Evolutionary conservation across 1,140 invertebrate species (phyloP), one percentile per base, ranked within the genome.

Genomic region (Caenorhabditis briggsae): DNA sequence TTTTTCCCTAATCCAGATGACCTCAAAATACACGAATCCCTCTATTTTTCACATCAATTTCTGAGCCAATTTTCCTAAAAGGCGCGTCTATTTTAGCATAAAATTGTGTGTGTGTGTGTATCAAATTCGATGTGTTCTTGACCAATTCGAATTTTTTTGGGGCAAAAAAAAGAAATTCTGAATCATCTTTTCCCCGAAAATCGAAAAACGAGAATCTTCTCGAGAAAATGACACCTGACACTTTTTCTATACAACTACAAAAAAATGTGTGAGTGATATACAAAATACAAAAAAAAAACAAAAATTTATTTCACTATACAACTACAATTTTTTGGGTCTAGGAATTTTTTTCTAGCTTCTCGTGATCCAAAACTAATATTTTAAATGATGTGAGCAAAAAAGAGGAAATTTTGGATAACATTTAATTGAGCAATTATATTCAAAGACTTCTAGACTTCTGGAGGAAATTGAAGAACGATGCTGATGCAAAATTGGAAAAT

Each of bases 1-100:
- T n/a, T 58, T n/a, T 58, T n/a, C 56, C 20, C 25, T 64, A 64
- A 64, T 64, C 59, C 59, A 64, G 59, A 64, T 64, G 59, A 64
- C 59, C 59, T 64, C 59, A 64, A 64, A 64, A n/a, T 18, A 59
- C 11, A 16, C 9, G 33, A 64, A 64, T 64, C 59, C 33, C 59
- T 33, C 8, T 33, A 64, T 64, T 64, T 64, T 64, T 64, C 59
- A 64, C 33, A 25, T 33, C 59, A 25, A 64, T 41, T 16, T 9
- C 16, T 64, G 23, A 9, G 12, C 25, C 59, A 64, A 64, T 64
- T 64, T 41, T 8, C 20, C 56, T 59, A 59, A 59, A 59, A 59
- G 56, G 18, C n/a, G 1, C 33, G 50, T 53, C 50, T 53, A 11
- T n/a, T n/a, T 59, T 23, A 3, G 56, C 56, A n/a, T 59, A 20